Base-by-base conservation (phyloP, 1,140 invertebrate genomes). In the Delia radicum region DNA sequence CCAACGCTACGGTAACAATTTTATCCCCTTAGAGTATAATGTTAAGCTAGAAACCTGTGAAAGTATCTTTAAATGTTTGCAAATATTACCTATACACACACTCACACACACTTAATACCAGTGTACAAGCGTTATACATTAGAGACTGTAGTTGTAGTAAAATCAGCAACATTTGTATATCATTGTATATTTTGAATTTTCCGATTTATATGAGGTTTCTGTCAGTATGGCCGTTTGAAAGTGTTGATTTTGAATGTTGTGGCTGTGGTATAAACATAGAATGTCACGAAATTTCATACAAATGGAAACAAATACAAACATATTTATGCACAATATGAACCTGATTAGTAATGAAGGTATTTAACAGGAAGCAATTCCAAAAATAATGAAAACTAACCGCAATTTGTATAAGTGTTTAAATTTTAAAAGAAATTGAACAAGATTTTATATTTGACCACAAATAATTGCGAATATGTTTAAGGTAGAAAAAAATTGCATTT, bases 271-370 rank as follows among this genome's bases (percentile, higher is more conserved):
- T 65, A 29, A 26, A 63, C 61, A 65, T 13, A 13, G 62, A 65
- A 65, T 65, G 62, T 29, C 27, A 65, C 62, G 62, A 65, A 65
- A 29, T 65, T 29, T 29, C 26, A 26, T n/a, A 29, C 12, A 65
- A 2, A 65, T 27, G 28, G 1, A 65, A 26, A n/a, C n/a, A 15
- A 26, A 63, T 3, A 2, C 26, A 12, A 28, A 15, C 27, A 29
- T n/a, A n/a, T 21, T n/a, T 2, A 15, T 3, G 15, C 13, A 15
- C 62, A 65, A 28, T 29, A 65, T 65, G 26, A 69, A n/a, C 29
- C 29, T 69, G 65, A 69, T 69, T 37, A 69, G 29, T 69, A 69
- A 69, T 69, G 65, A 69, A 69, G 65, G 29, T 26, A 69, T 69
- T 69, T 69, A 69, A 69, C 65, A 69, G 65, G 65, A 69, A 69